These are phyloP conservation scores for Pleuronectes platessa DNA, from an alignment of 2,113 vertebrate genomes.

Conservation along the genomic window DNA sequence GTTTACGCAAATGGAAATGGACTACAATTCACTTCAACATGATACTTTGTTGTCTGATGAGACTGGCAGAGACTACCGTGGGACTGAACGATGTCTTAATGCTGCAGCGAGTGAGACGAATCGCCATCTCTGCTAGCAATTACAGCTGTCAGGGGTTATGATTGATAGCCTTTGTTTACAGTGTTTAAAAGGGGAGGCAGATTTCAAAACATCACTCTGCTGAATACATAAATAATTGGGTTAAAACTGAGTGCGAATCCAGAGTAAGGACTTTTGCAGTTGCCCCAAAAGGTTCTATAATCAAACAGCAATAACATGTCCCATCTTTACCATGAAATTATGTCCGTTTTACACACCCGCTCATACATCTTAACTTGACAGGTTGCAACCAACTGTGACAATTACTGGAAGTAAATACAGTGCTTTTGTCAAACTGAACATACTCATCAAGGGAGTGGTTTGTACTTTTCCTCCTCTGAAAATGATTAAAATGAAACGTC, in stretches of 20 bases:
- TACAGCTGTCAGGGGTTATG: constrained; percentile 81
- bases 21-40: constrained; percentile 33
- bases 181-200: constrained; percentile 81
- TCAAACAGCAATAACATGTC: constrained; percentile 84
- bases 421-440: constrained; percentile 58
- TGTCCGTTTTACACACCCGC: constrained; percentile 76
- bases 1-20: constrained; percentile 39
- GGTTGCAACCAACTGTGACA: constrained; percentile 81
- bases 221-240: constrained; percentile 80
- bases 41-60: constrained; percentile 49
- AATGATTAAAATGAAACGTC: constrained; percentile 70
- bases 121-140: constrained; percentile 81
- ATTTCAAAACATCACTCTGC: constrained; percentile 82
- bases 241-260: constrained; percentile 72
- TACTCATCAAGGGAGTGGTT: constrained; percentile 72
- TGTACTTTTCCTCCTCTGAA: constrained; percentile 61
- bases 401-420: constrained; percentile 74
- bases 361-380: constrained; percentile 86
- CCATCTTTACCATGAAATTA: constrained; percentile 86
- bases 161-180: constrained; percentile 87
- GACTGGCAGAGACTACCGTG: constrained; percentile 41
- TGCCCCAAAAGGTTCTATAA: constrained; percentile 78
- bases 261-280: constrained; percentile 72
- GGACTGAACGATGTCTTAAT: constrained; percentile 35
- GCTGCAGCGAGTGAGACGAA: constrained; percentile 21